A percentile compares a stretch with the other conserved stretches of the same genome.
Evolutionary conservation across 1,140 invertebrate genomes (phyloP).

Genomic region (Aphelinus atriplicis): DNA sequence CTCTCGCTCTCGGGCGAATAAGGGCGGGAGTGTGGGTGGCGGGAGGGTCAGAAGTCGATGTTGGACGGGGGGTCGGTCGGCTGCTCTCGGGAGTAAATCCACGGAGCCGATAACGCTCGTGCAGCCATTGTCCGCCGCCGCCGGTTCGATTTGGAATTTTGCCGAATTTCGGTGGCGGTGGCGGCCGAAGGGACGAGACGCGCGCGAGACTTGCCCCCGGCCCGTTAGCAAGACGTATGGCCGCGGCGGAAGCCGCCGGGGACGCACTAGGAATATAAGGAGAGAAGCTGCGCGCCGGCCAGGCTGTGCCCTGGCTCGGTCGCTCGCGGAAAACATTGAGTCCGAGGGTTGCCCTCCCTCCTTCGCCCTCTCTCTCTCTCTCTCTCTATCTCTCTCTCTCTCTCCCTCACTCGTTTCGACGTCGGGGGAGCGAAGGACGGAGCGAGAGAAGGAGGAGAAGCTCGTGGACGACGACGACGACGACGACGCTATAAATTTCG

Average conservation of each 20-base stretch:
- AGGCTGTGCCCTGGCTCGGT: constrained; percentile 63
- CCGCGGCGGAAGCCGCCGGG: constrained; percentile 50
- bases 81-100: constrained; percentile 51
- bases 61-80: constrained; percentile 47
- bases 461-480: no score
- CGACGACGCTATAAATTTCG: constrained; percentile 64
- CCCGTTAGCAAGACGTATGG: constrained; percentile 65
- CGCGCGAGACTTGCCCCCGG: constrained; percentile 47
- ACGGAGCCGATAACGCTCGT: constrained; percentile 57
- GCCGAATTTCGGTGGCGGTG: not conserved
- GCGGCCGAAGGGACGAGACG: not conserved
- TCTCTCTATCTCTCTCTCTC: constrained; percentile 22
- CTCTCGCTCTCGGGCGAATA: constrained; percentile 7
- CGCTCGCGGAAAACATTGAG: constrained; percentile 67
- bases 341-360: constrained; percentile 55
- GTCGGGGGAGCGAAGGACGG: not conserved
- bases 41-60: constrained; percentile 65
- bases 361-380: constrained; percentile 40
- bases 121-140: constrained; percentile 60
- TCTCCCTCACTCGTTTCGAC: constrained; percentile 23
- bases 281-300: constrained; percentile 61
- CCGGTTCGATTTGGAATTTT: not conserved
- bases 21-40: not conserved
- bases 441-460: no score
- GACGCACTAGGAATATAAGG: constrained; percentile 26